These are phyloP conservation scores for Drosophila buzzatii DNA, from an alignment of 2,888 invertebrate genomes.

Conservation along the genomic window DNA sequence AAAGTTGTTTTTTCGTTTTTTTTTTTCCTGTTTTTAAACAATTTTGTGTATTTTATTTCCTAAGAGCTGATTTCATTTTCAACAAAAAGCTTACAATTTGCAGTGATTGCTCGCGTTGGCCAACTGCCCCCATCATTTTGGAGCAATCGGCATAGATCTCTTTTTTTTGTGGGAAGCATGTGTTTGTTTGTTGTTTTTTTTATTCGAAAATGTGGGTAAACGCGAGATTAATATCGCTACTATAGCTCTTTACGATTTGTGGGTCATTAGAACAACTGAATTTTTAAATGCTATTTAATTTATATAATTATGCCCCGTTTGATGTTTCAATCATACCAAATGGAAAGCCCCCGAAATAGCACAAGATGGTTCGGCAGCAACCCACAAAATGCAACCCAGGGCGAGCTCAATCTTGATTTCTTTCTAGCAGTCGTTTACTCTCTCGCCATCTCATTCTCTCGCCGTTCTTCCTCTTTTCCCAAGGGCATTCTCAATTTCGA, in stretches of 20 bases:
- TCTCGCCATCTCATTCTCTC: not conserved
- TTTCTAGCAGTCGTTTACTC: conserved; percentile 5
- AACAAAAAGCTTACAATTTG: conserved; percentile 68
- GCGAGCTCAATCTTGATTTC: conserved; percentile 37
- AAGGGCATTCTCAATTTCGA: conserved; percentile 32
- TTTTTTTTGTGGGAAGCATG: conserved; percentile 41
- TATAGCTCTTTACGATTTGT: conserved; percentile 47
- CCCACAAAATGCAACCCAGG: conserved; percentile 31
- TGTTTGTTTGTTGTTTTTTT: conserved; percentile 23
- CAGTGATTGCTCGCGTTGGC: conserved; percentile 50
- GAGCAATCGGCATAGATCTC: conserved; percentile 57
- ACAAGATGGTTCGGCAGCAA: conserved; percentile 2
- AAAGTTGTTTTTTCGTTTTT: not conserved
- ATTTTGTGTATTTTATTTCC: conserved; percentile 44
- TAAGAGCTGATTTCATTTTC: conserved; percentile 64
- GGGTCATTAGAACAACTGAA: conserved; percentile 72
- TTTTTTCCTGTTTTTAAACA: conserved; percentile 4
- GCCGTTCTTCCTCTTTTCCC: not conserved
- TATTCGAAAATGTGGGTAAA: conserved; percentile 47
- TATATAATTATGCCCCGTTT: conserved; percentile 62
- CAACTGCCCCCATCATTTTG: conserved; percentile 41
- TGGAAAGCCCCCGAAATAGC: conserved; percentile 18
- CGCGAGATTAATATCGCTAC: conserved; percentile 47
- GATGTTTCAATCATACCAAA: conserved; percentile 38
- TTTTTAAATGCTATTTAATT: conserved; percentile 68